Evolutionary conservation across 1,140 invertebrate genomes (phyloP).

Genomic region (Helicoverpa zea): DNA sequence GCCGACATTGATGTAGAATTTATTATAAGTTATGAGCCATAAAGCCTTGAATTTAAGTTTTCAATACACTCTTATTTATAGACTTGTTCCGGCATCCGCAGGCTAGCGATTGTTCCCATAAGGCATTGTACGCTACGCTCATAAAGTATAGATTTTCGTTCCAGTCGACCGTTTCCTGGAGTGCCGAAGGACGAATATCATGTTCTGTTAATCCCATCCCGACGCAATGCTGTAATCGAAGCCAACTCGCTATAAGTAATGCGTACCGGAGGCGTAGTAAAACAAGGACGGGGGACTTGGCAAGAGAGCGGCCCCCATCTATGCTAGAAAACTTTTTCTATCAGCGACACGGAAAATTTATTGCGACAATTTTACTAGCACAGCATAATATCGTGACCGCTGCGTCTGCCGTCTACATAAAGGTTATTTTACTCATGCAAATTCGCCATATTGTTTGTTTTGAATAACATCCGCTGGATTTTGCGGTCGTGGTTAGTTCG

Average conservation of each 20-base stretch:
- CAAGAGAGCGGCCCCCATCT: constrained; percentile 48
- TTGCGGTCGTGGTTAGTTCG: constrained; percentile 50
- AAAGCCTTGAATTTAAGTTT: constrained; percentile 34
- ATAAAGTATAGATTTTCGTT: constrained; percentile 10
- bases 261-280: constrained; percentile 42
- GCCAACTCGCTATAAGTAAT: constrained; percentile 48
- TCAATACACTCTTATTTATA: constrained; percentile 36
- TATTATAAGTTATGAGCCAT: constrained; percentile 38
- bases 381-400: constrained; percentile 49
- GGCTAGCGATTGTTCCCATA: constrained; percentile 10
- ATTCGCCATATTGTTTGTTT: constrained; percentile 52
- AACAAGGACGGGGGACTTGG: constrained; percentile 47
- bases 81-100: not conserved
- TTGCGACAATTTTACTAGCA: constrained; percentile 57
- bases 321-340: constrained; percentile 60
- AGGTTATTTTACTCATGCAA: constrained; percentile 56
- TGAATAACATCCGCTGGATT: constrained; percentile 53
- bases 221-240: constrained; percentile 50
- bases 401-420: constrained; percentile 43
- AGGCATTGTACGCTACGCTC: not conserved
- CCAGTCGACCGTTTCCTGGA: constrained; percentile 2
- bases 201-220: constrained; percentile 46
- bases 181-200: constrained; percentile 32
- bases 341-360: constrained; percentile 56
- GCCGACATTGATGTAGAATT: constrained; percentile 45